Evolutionary conservation across 1,140 invertebrate species (phyloP), one percentile per base, ranked within the genome.

Genomic region (Diabrotica virgifera): DNA sequence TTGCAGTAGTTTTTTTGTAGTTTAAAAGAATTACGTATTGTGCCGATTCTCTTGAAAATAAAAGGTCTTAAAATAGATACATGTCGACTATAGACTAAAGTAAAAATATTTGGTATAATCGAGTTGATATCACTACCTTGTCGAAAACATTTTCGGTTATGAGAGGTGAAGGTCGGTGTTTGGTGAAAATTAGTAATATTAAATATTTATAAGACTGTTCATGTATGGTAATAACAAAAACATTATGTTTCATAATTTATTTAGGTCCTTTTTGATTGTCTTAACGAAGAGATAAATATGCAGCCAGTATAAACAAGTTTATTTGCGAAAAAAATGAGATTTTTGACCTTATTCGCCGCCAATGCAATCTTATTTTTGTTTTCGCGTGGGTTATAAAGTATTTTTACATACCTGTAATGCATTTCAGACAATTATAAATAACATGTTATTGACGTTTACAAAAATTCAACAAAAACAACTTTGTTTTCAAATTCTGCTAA

Each of bases 321-420:
- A 46, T 46, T 46, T 46, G n/a, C n/a, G 40, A 46, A 46, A 46
- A 46, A 46, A 46, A 46, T 46, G 8, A n/a, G 40, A 46, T 46
- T 46, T 46, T 46, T 46, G 40, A 46, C 40, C 40, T 46, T 46
- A 46, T 46, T 46, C 38, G 37, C 1, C 5, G 58, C 58, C 58
- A 59, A 50, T 13, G 40, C 46, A 59, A 36, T 59, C 35, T 58
- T 13, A 12, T 59, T 59, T 59, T 50, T 59, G 12, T 12, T 59
- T 46, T 38, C 38, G 36, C 12, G 36, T 59, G 40, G 35, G 14
- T 51, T 13, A 6, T 6, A 37, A 59, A 38, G 11, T 59, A 59
- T 59, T 59, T 59, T 59, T 51, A 59, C 46, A 46, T 59, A 59
- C 58, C 58, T 59, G 38, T 59, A 59, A 59, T 59, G 58, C 58